phyloP scores from a whole-genome alignment of 2,113 vertebrate species.

The Hippocampus barbouri region DNA sequence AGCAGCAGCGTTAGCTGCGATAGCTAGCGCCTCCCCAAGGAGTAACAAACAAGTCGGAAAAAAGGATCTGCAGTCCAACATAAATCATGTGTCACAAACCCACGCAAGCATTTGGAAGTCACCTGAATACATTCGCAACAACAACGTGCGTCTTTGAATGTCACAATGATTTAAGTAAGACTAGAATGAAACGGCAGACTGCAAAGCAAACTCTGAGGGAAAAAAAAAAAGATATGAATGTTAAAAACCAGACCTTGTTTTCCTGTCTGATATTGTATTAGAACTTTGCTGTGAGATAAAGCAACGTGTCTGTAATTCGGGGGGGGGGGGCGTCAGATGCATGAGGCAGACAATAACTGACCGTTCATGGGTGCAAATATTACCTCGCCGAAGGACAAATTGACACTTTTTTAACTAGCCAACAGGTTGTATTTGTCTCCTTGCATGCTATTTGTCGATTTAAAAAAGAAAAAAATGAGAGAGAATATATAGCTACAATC shows the following conservation, averaged over 20 bases:
- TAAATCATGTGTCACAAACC: conserved; percentile 20
- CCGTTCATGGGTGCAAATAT: neutral
- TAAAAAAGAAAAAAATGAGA: too few relatives aligned
- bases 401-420: too few relatives aligned
- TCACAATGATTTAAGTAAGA: neutral
- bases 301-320: neutral
- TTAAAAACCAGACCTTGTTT: neutral
- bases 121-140: conserved; percentile 13
- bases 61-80: conserved; percentile 1
- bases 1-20: neutral
- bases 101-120: conserved; percentile 4
- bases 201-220: neutral
- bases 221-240: neutral
- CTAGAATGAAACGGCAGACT: neutral
- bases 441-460: too few relatives aligned
- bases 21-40: conserved; percentile 6
- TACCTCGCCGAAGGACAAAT: too few relatives aligned
- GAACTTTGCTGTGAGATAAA: neutral
- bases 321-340: neutral
- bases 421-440: neutral
- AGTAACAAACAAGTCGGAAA: conserved; percentile 23
- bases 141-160: neutral
- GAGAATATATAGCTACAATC: too few relatives aligned
- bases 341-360: neutral
- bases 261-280: neutral